Base-by-base conservation (phyloP, 1,140 invertebrate species). In the Apis dorsata region DNA sequence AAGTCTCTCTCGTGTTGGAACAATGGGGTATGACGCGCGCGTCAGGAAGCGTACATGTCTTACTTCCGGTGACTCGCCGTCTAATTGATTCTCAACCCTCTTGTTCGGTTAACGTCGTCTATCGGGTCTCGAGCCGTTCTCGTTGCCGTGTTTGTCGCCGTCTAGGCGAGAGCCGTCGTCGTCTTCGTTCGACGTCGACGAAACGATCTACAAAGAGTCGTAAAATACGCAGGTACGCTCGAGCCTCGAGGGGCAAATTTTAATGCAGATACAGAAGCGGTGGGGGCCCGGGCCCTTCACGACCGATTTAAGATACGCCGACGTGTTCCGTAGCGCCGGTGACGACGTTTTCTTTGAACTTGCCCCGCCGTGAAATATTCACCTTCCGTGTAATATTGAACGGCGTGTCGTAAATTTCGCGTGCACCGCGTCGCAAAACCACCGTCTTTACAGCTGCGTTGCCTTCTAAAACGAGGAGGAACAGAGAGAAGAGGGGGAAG, bases 41-140 rank as follows among this genome's bases (percentile, higher is more conserved):
- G 83, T 81, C 86, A 79, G 86, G 76, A 86, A 90, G 87, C 86
- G 86, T 88, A 83, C 89, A 79, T 80, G 83, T 90, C 87, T 90
- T 90, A 89, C 88, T 91, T 90, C 90, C 89, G 90, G 85, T 87
- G 88, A 86, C 87, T 89, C 86, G 88, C 15, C 83, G 80, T 85
- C 85, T 90, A 91, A 91, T 92, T 90, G 90, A 91, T 91, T 92
- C 89, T 88, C 90, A 89, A 87, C 83, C 81, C 86, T 85, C 86
- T 87, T 81, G 85, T 85, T 88, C 71, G 85, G 53, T 80, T 62
- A 80, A 75, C 73, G 81, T 85, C 73, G 71, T 75, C 72, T 68
- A 72, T 86, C 81, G 81, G 15, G 72, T 49, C 59, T 70, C 15
- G 19, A 51, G 82, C 55, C 34, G 34, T 34, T 2, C 34, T 3